These are phyloP conservation scores for Plagiodera versicolora DNA, from an alignment of 2,888 invertebrate species.

Conservation along the genomic window DNA sequence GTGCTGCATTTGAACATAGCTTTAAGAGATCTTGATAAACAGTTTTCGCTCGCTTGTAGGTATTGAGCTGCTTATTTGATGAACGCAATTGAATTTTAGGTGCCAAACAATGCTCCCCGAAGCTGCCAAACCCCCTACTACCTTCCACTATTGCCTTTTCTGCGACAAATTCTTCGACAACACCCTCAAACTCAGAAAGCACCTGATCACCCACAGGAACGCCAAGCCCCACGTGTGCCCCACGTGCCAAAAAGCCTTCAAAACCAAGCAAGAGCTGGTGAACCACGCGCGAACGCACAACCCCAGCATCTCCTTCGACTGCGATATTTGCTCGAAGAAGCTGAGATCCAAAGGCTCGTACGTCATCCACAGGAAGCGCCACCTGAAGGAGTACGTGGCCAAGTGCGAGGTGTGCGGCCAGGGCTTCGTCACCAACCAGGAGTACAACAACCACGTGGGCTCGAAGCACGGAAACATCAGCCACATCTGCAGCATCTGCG, in stretches of 20 bases:
- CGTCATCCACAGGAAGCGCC: conserved; percentile 59
- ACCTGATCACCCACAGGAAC: conserved; percentile 56
- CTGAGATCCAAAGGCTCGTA: conserved; percentile 48
- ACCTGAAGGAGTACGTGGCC: conserved; percentile 57
- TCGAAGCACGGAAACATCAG: conserved; percentile 37
- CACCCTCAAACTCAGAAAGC: conserved; percentile 53
- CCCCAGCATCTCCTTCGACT: conserved; percentile 39
- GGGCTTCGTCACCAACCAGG: conserved; percentile 44
- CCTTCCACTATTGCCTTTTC: conserved; percentile 46
- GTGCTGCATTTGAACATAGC: too few species aligned
- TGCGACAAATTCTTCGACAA: conserved; percentile 53
- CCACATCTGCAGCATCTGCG: conserved; percentile 39
- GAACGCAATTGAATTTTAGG: conserved; percentile 45
- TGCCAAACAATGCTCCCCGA: conserved; percentile 6
- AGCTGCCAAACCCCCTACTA: conserved; percentile 10
- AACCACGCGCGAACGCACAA: conserved; percentile 33
- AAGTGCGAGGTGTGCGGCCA: conserved; percentile 49
- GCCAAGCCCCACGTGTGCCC: conserved; percentile 51
- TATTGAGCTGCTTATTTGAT: neutral
- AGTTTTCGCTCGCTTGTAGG: too few species aligned
- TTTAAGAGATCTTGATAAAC: too few species aligned
- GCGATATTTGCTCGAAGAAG: conserved; percentile 61
- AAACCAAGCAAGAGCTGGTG: conserved; percentile 28
- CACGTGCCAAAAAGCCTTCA: conserved; percentile 34
- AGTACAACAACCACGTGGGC: conserved; percentile 41